These are phyloP conservation scores for Zaprionus tsacasi DNA, from an alignment of 1,140 invertebrate species.

Conservation along the genomic window DNA sequence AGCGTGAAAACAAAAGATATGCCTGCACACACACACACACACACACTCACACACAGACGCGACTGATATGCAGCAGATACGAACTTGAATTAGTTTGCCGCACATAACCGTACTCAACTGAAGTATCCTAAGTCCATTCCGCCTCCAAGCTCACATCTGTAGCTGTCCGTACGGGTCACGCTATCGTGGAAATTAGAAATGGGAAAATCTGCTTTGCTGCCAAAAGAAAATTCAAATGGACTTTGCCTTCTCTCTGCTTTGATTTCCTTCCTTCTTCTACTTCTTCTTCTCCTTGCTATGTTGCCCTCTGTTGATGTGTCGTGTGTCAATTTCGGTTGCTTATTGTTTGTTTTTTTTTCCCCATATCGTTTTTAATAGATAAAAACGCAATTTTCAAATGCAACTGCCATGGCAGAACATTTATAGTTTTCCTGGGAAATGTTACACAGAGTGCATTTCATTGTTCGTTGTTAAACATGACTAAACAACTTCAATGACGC, in stretches of 20 bases:
- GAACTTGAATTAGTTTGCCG: slow-evolving; percentile 10
- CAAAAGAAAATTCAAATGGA: slow-evolving; percentile 20
- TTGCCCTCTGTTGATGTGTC: neutral
- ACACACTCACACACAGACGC: neutral
- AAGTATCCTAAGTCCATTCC: slow-evolving; percentile 1
- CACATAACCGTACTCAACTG: neutral
- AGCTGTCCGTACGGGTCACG: neutral
- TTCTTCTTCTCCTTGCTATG: neutral
- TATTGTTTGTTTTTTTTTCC: slow-evolving; percentile 17
- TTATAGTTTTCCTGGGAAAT: neutral
- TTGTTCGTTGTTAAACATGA: neutral
- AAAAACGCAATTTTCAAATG: neutral
- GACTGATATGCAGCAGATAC: slow-evolving; percentile 14
- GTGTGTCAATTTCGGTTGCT: slow-evolving; percentile 25
- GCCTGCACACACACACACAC: slow-evolving; percentile 6
- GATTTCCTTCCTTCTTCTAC: neutral
- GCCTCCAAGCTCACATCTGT: too few relatives aligned
- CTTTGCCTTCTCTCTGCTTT: slow-evolving; percentile 9
- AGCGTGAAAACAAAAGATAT: slow-evolving; percentile 27
- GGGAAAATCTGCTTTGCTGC: neutral
- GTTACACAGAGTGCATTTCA: slow-evolving; percentile 8
- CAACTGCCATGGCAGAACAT: neutral
- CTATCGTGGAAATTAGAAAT: slow-evolving; percentile 1
- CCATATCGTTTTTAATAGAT: neutral
- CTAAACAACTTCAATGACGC: neutral